Evolutionary conservation across 2,888 invertebrate genomes (phyloP), one percentile per base, ranked within the genome.

Genomic region (Ceramica pisi): DNA sequence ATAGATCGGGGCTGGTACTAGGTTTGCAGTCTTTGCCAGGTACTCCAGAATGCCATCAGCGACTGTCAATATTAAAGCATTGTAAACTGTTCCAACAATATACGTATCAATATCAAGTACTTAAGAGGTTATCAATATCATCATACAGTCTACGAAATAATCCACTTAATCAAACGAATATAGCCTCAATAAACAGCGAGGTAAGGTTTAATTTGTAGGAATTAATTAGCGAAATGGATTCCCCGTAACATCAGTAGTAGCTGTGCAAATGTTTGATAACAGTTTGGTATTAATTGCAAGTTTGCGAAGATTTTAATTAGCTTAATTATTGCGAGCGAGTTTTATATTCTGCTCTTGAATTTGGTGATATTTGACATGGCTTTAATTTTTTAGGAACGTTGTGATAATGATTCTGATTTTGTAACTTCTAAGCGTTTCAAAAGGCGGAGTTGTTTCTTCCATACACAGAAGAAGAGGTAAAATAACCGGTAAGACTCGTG

Each of bases 151-250:
- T 53, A 63, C 66, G 3, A 46, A 62, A 56, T 41, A 6, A 16
- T 2, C 12, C n/a, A 31, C 16, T 10, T 2, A 21, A 7, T 21
- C 65, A 68, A 44, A n/a, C 51, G 23, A 75, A 70, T 55, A 35
- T 80, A 64, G 16, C 9, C 66, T 51, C 63, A 73, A 84, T 4
- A 0, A 0, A 0, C 16, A 31, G 23, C 7, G 1, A 0, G 0
- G 19, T 61, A 81, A 59, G 67, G 81, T 78, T 53, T 35, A 63
- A 38, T 65, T 59, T 56, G 4, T n/a, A 23, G n/a, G 19, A 82
- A 71, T 75, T 85, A 86, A 86, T 86, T 84, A 86, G 56, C 50
- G 23, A 75, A 86, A 84, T 86, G 75, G 82, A 57, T 70, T 66
- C 44, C 50, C 46, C 56, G 46, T 65, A 69, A 57, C 60, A 50